Percentiles rank a stretch among this genome's conserved stretches.
These are phyloP conservation scores for Hypotaenidia philippensis DNA, from an alignment of 2,797 vertebrate genomes.

Conservation along the genomic window DNA sequence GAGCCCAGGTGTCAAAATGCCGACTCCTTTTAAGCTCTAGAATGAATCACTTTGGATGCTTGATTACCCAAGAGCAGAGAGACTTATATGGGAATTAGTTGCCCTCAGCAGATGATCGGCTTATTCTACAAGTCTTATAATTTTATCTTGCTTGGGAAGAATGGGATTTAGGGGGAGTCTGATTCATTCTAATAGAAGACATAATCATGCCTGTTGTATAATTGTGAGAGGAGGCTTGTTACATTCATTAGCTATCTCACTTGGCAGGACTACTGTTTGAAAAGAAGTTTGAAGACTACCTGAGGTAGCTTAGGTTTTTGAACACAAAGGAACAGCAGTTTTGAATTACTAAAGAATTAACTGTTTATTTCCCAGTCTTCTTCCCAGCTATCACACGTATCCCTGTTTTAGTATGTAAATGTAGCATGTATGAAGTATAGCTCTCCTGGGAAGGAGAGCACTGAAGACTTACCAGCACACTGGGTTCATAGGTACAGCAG, in stretches of 20 bases:
- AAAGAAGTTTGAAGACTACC: conserved; percentile 17
- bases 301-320: conserved; percentile 16
- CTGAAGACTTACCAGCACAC: not conserved
- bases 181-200: conserved; percentile 33
- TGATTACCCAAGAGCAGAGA: conserved; percentile 35
- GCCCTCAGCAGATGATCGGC: not conserved
- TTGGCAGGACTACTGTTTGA: not conserved
- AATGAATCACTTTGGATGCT: conserved; percentile 26
- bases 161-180: conserved; percentile 36
- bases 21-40: not conserved
- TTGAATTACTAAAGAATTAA: not conserved
- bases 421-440: not conserved
- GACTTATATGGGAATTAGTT: conserved; percentile 27
- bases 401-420: not conserved
- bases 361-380: not conserved
- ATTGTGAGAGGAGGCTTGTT: conserved; percentile 14
- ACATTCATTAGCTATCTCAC: conserved; percentile 13
- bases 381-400: not conserved
- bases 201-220: not conserved
- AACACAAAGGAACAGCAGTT: not conserved
- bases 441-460: not conserved
- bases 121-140: conserved; percentile 48
- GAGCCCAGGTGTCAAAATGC: not conserved
- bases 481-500: not conserved
- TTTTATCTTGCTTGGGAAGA: conserved; percentile 44